phyloP scores from a whole-genome alignment of 1,140 invertebrate genomes.

The Bombus confusus region DNA sequence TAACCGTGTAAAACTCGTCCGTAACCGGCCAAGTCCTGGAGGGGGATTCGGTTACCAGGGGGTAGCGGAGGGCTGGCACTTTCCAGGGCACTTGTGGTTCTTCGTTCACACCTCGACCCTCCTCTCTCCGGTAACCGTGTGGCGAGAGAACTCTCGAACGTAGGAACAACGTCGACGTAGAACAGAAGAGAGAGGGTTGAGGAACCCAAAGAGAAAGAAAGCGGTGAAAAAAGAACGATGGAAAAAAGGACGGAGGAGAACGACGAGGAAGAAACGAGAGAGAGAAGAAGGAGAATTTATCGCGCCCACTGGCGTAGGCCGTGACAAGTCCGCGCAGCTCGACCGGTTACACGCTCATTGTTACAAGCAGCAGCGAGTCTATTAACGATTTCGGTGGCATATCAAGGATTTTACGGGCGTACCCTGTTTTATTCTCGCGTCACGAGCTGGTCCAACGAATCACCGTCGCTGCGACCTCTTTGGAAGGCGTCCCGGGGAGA shows the following conservation, averaged over 20 bases:
- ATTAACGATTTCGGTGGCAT: constrained; percentile 41
- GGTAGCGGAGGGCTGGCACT: constrained; percentile 60
- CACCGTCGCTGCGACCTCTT: background rate
- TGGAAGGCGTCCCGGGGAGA: background rate
- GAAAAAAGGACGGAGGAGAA: background rate
- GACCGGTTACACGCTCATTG: constrained; percentile 23
- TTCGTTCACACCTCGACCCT: constrained; percentile 79
- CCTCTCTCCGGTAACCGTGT: constrained; percentile 36
- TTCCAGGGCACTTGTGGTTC: constrained; percentile 78
- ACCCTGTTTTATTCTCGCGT: constrained; percentile 16
- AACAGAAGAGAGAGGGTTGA: background rate
- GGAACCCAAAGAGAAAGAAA: background rate
- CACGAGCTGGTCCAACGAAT: background rate
- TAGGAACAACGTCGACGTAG: constrained; percentile 19
- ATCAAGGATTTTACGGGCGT: constrained; percentile 26
- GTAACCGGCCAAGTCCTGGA: constrained; percentile 25
- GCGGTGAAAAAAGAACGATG: background rate
- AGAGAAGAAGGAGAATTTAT: constrained; percentile 54
- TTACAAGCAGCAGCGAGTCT: constrained; percentile 4
- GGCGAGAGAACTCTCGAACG: constrained; percentile 64
- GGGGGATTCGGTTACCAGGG: constrained; percentile 58
- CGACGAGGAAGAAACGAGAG: background rate
- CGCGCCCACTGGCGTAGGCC: constrained; percentile 46
- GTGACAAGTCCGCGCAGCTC: constrained; percentile 14
- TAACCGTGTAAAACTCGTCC: constrained; percentile 76